Percentiles rank a stretch among this genome's conserved stretches.
Conservation (phyloP, 2,888 invertebrate genomes). For the Ichneumoninae sp. region DNA sequence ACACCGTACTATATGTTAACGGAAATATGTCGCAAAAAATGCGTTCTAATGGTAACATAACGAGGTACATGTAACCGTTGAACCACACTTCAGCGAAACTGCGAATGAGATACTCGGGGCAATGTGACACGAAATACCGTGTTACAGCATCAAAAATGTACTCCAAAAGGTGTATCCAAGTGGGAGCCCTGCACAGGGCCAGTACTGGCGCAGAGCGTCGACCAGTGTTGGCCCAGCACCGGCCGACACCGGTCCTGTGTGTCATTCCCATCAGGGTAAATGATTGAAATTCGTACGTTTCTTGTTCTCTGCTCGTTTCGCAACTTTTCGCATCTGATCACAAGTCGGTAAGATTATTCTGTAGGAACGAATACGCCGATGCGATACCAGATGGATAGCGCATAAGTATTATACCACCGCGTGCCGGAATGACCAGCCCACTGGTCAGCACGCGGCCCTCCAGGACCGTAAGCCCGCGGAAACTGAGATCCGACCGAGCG, state of each 20-base stretch:
- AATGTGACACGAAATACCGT: not conserved
- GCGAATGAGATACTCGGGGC: not conserved
- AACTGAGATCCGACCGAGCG: conserved; percentile 49
- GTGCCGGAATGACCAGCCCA: conserved; percentile 45
- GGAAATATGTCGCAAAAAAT: not conserved
- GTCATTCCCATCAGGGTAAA: no score
- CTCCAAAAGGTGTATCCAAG: not conserved
- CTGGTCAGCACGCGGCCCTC: conserved; percentile 39
- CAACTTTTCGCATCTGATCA: not conserved
- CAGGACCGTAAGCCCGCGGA: conserved; percentile 53
- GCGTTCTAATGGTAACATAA: not conserved
- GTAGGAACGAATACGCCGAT: not conserved
- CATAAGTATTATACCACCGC: conserved; percentile 8
- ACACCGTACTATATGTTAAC: not conserved
- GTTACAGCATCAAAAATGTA: not conserved
- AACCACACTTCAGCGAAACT: conserved; percentile 4
- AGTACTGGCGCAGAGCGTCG: no score
- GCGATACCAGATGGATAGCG: conserved; percentile 25
- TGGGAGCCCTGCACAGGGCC: not conserved
- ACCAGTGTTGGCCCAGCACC: no score
- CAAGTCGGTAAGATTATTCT: not conserved
- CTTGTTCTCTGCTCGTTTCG: not conserved
- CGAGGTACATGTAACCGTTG: not conserved
- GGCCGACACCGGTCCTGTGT: no score
- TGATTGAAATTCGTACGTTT: not conserved